Conservation (phyloP, 2,113 vertebrate genomes). For the Cyanoderma ruficeps region DNA sequence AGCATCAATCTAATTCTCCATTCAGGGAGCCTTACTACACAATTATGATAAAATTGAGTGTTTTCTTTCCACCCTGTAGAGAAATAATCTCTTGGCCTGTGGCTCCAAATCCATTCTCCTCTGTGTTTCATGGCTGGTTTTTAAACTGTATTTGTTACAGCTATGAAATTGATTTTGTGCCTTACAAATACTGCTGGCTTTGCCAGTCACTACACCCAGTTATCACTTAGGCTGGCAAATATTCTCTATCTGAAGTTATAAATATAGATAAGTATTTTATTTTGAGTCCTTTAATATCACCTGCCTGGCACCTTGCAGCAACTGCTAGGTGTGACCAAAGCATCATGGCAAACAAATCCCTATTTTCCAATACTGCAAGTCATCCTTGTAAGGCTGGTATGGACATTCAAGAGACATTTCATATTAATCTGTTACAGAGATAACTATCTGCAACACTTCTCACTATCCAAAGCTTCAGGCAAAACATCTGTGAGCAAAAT, state of each 20-base stretch:
- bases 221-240: background rate
- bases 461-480: background rate
- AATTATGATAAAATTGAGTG: background rate
- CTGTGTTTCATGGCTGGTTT: background rate
- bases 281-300: background rate
- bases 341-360: background rate
- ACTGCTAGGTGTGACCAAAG: background rate
- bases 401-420: background rate
- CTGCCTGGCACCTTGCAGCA: background rate
- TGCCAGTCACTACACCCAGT: background rate
- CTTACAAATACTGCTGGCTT: slow-evolving; percentile 7
- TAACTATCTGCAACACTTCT: background rate
- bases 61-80: background rate
- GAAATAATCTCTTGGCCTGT: slow-evolving; percentile 24
- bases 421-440: background rate
- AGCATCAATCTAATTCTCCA: background rate
- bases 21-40: background rate
- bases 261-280: background rate
- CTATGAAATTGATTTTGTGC: background rate
- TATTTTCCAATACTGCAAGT: background rate
- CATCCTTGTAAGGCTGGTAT: background rate
- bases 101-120: background rate
- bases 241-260: background rate
- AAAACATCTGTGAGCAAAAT: background rate
- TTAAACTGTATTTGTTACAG: slow-evolving; percentile 1